A percentile compares a stretch with the other conserved stretches of the same genome.
phyloP scores from a whole-genome alignment of 1,140 invertebrate species.

The Argopecten irradians region DNA sequence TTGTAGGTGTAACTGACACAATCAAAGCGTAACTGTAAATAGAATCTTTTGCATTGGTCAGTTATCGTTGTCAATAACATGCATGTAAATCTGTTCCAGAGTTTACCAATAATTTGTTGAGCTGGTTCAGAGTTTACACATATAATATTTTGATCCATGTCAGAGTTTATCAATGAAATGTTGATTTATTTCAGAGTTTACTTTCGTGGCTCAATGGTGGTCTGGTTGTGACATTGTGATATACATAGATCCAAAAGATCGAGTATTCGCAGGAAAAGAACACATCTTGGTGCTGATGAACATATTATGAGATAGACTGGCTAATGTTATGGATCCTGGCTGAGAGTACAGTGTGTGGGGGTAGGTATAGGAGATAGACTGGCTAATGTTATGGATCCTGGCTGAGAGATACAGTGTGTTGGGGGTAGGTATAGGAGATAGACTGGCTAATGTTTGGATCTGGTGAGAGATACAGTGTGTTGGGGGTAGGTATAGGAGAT shows the following conservation, averaged over 20 bases:
- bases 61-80: background rate
- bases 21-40: no score
- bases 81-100: background rate
- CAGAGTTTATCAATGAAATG: background rate
- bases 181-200: slow-evolving; percentile 84
- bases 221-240: slow-evolving; percentile 85
- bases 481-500: slow-evolving; percentile 73
- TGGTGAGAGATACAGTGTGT: slow-evolving; percentile 68
- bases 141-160: background rate
- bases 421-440: no score
- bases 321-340: slow-evolving; percentile 75
- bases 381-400: no score
- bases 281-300: slow-evolving; percentile 95
- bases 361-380: no score
- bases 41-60: no score
- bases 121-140: background rate
- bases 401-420: no score
- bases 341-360: slow-evolving; percentile 73
- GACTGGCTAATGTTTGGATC: no score
- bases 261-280: slow-evolving; percentile 90
- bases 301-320: slow-evolving; percentile 97
- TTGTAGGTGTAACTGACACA: no score
- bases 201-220: slow-evolving; percentile 96
- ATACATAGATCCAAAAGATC: slow-evolving; percentile 88
- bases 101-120: no score